phyloP scores from a whole-genome alignment of 2,797 vertebrate genomes.

The Notamacropus eugenii region DNA sequence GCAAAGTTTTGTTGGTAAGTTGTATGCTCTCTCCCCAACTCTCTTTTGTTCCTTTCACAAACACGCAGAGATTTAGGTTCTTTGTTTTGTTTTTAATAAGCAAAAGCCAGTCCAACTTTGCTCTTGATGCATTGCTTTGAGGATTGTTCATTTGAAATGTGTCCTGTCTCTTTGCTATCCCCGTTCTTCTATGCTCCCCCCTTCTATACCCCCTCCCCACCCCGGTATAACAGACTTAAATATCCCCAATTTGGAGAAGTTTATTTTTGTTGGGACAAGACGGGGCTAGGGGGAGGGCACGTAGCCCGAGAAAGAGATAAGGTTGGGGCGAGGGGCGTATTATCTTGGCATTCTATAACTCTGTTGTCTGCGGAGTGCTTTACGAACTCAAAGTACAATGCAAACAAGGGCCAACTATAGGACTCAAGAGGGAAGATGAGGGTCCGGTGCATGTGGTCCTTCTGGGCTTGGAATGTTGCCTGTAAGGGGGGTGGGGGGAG shows the following conservation, averaged over 20 bases:
- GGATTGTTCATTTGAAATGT: neutral
- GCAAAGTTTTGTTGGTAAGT: slow-evolving; percentile 67
- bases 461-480: neutral
- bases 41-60: slow-evolving; percentile 71
- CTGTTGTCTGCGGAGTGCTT: slow-evolving; percentile 34
- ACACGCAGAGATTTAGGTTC: slow-evolving; percentile 54
- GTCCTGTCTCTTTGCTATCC: neutral
- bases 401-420: slow-evolving; percentile 65
- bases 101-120: slow-evolving; percentile 24
- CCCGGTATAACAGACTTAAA: neutral
- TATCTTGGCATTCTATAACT: slow-evolving; percentile 47
- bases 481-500: neutral
- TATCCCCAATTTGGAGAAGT: neutral
- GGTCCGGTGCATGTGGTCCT: slow-evolving; percentile 20
- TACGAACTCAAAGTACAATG: neutral
- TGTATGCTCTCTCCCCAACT: slow-evolving; percentile 10
- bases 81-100: slow-evolving; percentile 55
- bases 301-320: neutral
- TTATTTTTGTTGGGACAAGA: neutral
- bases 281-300: neutral
- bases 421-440: slow-evolving; percentile 17
- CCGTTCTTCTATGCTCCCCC: neutral
- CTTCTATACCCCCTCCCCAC: neutral
- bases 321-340: neutral
- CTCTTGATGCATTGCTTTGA: slow-evolving; percentile 19